Conservation (phyloP, 2,113 vertebrate species). For the Eulemur macaco region DNA sequence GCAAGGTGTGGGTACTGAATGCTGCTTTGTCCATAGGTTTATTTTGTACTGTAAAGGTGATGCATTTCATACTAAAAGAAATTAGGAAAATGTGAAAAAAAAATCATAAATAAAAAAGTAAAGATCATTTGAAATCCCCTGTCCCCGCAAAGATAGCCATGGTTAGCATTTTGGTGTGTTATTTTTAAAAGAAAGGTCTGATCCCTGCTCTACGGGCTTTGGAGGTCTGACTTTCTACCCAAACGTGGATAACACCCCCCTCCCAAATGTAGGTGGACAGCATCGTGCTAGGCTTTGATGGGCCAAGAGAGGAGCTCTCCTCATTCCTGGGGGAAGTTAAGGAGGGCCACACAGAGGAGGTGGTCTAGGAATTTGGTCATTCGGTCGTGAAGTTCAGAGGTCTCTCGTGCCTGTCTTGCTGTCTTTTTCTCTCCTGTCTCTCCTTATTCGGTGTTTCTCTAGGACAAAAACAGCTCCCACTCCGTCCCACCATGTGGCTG, state of each 20-base stretch:
- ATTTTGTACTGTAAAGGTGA: not conserved
- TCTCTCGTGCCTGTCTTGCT: not conserved
- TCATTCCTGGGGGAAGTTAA: not conserved
- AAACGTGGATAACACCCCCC: not conserved
- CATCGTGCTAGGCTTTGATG: not conserved
- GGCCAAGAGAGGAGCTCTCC: not conserved
- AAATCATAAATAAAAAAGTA: not conserved
- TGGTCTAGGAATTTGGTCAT: not conserved
- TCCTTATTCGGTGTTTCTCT: not conserved
- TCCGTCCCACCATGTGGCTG: not conserved
- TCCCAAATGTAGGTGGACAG: not conserved
- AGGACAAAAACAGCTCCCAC: not conserved
- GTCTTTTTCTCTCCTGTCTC: not conserved
- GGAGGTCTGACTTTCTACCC: not conserved
- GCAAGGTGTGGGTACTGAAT: not conserved
- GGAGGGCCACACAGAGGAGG: not conserved
- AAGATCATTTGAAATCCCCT: not conserved
- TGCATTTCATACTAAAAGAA: not conserved
- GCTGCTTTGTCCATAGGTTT: not conserved
- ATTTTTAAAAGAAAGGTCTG: not conserved
- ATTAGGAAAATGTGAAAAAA: not conserved
- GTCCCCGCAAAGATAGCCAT: not conserved
- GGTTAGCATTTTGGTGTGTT: not conserved
- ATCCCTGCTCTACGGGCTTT: too few species aligned
- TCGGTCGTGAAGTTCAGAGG: not conserved